These are phyloP conservation scores for Beris morrisii DNA, from an alignment of 2,888 invertebrate genomes.

Conservation along the genomic window DNA sequence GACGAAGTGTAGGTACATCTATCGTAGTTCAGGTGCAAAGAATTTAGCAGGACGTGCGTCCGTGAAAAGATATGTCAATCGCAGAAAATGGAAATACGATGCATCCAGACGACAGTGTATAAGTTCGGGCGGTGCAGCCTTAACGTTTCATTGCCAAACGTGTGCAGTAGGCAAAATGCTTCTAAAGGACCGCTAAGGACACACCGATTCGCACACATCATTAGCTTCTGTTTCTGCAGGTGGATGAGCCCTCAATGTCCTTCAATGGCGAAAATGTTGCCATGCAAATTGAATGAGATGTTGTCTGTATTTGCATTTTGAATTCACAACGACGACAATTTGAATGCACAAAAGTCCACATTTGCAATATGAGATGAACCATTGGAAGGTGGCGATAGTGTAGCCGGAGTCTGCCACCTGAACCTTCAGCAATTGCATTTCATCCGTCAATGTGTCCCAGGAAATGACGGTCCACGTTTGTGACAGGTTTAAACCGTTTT, in stretches of 20 bases:
- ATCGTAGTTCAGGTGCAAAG: too few relatives aligned
- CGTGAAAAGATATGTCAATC: too few relatives aligned
- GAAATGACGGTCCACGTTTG: slow-evolving; percentile 14
- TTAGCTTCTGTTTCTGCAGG: slow-evolving; percentile 6
- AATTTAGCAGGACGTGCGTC: too few relatives aligned
- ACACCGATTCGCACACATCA: not conserved
- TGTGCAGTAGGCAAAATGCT: too few relatives aligned
- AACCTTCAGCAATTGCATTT: slow-evolving; percentile 14
- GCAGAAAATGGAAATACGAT: too few relatives aligned
- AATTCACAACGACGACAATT: slow-evolving; percentile 32
- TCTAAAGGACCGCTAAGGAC: not conserved
- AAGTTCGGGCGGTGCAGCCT: too few relatives aligned
- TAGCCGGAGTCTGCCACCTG: not conserved
- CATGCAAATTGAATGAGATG: slow-evolving; percentile 40
- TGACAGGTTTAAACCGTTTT: slow-evolving; percentile 13
- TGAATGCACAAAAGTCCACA: slow-evolving; percentile 30
- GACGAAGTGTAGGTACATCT: too few relatives aligned
- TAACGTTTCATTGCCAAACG: too few relatives aligned
- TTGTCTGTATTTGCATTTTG: slow-evolving; percentile 38
- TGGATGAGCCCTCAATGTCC: slow-evolving; percentile 29
- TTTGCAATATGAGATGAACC: slow-evolving; percentile 15
- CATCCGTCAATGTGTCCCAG: slow-evolving; percentile 9
- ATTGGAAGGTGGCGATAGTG: not conserved
- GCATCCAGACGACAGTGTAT: too few relatives aligned
- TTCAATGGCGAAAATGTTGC: slow-evolving; percentile 33